A percentile compares a stretch with the other conserved stretches of the same genome.
Evolutionary conservation across 1,140 invertebrate species (phyloP).

Genomic region (Brachionus asplanchnoidis): DNA sequence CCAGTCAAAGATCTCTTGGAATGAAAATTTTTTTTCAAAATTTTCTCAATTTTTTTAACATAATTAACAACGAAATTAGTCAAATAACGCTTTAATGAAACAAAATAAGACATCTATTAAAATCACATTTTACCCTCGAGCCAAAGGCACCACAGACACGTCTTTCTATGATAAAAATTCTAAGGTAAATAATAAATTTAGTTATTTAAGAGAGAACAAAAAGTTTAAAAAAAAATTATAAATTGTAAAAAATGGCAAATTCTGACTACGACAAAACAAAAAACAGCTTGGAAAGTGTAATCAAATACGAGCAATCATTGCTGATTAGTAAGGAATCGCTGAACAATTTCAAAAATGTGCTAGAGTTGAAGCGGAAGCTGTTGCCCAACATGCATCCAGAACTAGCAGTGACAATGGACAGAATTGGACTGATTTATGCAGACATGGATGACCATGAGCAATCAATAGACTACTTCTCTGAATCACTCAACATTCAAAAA

Average conservation of each 20-base stretch:
- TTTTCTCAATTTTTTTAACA: neutral
- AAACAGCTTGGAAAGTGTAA: neutral
- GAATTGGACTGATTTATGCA: neutral
- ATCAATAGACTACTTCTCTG: neutral
- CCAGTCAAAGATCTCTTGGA: neutral
- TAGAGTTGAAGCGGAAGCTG: neutral
- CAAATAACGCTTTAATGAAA: neutral
- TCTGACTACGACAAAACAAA: neutral
- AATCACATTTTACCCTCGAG: neutral
- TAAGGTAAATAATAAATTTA: neutral
- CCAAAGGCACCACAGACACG: neutral
- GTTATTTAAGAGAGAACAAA: neutral
- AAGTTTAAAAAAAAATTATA: neutral
- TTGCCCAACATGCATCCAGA: neutral
- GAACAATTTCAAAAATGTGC: neutral
- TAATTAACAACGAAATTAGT: neutral
- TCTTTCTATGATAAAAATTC: neutral
- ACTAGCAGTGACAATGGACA: neutral
- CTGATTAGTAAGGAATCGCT: neutral
- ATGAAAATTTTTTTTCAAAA: no score
- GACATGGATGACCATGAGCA: neutral
- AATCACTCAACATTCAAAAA: neutral
- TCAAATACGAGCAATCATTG: neutral
- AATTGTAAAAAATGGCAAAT: neutral
- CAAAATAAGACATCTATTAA: neutral